A percentile compares a stretch with the other conserved stretches of the same genome.
phyloP scores from a whole-genome alignment of 2,888 invertebrate genomes.

The Drosophila dives region DNA sequence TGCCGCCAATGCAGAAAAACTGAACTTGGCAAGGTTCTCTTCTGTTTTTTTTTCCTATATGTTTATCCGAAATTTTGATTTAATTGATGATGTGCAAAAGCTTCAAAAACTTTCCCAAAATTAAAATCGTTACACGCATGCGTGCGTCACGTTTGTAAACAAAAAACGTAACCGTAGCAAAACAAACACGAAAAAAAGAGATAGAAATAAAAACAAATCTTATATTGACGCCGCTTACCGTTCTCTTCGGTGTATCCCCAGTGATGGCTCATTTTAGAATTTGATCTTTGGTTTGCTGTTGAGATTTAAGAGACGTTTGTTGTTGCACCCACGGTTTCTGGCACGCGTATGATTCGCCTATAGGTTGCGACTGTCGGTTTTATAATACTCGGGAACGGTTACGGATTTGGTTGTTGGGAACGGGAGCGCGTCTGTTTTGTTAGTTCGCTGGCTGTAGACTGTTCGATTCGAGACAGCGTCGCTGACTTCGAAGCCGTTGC shows the following conservation, averaged over 20 bases:
- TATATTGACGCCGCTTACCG: constrained; percentile 61
- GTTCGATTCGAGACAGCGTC: constrained; percentile 58
- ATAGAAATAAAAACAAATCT: not conserved
- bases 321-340: constrained; percentile 58
- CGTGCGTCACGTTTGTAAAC: constrained; percentile 52
- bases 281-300: constrained; percentile 31
- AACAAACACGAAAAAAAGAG: constrained; percentile 38
- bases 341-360: constrained; percentile 50
- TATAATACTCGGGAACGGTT: constrained; percentile 35
- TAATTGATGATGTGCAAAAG: not conserved
- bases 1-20: constrained; percentile 7
- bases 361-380: constrained; percentile 26
- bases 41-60: not conserved
- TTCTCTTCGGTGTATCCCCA: constrained; percentile 82
- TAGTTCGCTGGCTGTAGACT: constrained; percentile 81
- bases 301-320: constrained; percentile 19
- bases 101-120: constrained; percentile 40
- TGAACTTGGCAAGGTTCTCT: constrained; percentile 1
- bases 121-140: constrained; percentile 49
- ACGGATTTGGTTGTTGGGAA: constrained; percentile 7
- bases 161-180: constrained; percentile 32
- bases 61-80: no score
- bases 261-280: constrained; percentile 72
- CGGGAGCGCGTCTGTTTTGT: constrained; percentile 61
- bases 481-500: constrained; percentile 62